These are phyloP conservation scores for Neosilurus mollespiculum DNA, from an alignment of 2,797 vertebrate species.

Conservation along the genomic window DNA sequence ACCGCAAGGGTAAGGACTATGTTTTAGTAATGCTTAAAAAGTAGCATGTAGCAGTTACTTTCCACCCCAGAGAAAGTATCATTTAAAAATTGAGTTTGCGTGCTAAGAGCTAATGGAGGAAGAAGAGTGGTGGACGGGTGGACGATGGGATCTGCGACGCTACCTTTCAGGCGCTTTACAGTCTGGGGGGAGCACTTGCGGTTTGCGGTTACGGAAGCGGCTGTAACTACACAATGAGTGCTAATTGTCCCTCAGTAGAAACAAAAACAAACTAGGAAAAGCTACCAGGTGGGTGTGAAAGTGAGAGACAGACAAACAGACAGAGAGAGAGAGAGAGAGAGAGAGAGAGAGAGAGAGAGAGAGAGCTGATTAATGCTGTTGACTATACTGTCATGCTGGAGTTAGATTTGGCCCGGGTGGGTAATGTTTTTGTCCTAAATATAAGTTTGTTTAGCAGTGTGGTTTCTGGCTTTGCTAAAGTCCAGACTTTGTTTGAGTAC, in stretches of 20 bases:
- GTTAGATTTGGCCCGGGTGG: constrained; percentile 35
- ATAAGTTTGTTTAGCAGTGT: constrained; percentile 34
- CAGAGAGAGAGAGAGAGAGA: background rate
- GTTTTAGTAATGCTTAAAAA: background rate
- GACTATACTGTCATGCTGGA: constrained; percentile 25
- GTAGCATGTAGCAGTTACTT: background rate
- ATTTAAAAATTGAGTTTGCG: background rate
- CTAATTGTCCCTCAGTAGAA: constrained; percentile 52
- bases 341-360: constrained; percentile 11
- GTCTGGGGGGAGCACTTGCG: constrained; percentile 33
- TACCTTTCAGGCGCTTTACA: constrained; percentile 6
- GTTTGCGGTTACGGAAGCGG: constrained; percentile 48
- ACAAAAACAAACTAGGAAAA: constrained; percentile 38
- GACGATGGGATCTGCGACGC: background rate
- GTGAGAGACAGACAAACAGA: background rate
- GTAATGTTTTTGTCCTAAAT: constrained; percentile 33
- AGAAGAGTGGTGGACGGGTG: background rate
- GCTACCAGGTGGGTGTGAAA: constrained; percentile 43
- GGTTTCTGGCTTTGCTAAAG: constrained; percentile 23
- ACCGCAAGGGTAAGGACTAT: background rate
- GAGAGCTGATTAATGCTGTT: constrained; percentile 19
- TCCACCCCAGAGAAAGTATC: background rate
- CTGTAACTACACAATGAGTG: constrained; percentile 54
- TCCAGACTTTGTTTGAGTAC: constrained; percentile 24
- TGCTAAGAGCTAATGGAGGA: background rate